Evolutionary conservation across 2,888 invertebrate genomes (phyloP), one percentile per base, ranked within the genome.

Genomic region (Lapara coniferarum): DNA sequence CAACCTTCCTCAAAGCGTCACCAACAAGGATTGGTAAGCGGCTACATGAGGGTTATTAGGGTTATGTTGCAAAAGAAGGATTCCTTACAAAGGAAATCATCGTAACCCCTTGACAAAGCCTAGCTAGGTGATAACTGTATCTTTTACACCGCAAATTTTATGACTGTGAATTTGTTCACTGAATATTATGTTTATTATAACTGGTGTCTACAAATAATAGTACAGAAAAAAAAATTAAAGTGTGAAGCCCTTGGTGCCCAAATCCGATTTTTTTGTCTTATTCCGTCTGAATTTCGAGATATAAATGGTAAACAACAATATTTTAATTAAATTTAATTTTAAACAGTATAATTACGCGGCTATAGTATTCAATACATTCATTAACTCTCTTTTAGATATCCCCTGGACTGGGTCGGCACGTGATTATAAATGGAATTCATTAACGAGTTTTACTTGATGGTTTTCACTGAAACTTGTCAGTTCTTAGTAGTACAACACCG

Each of bases 11-110:
- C 86, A 92, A 5, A 94, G 93, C 53, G 95, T 98, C 78, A 97
- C 96, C 82, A 97, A 97, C 82, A 95, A 97, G 70, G 97, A 98
- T 84, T 98, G 98, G 95, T 96, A 95, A 70, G 44, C n/a, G 16
- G 13, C 0, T 19, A 19, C 3, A 16, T 1, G 2, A 7, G 8
- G 25, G 25, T 25, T 25, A 25, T 53, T 2, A 12, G 12, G 10
- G 14, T 37, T 37, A 2, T 8, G 37, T 37, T 37, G 37, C 37
- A 37, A 37, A 25, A 25, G 25, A 25, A 25, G 25, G 25, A 25
- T 25, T 25, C 25, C 25, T 25, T 25, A 25, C 25, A 25, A 25
- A 25, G 5, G 37, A 37, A 37, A 37, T 8, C 8, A 37, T 7
- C 8, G 37, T 37, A 37, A 37, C 8, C 37, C 5, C 8, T 37